phyloP scores from a whole-genome alignment of 2,888 invertebrate genomes.

The Noctua pronuba region DNA sequence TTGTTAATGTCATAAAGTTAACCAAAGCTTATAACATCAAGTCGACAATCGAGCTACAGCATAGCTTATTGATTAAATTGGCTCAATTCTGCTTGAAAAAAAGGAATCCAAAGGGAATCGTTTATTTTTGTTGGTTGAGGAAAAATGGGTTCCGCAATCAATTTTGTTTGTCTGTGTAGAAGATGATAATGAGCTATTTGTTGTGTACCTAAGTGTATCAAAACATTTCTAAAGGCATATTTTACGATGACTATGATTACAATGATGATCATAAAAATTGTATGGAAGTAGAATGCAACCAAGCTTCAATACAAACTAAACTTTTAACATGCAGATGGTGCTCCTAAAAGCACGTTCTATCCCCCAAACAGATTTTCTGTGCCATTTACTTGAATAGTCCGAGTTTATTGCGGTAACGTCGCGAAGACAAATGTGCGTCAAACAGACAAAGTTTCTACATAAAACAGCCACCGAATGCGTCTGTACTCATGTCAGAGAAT shows the following conservation, averaged over 20 bases:
- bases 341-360: background rate
- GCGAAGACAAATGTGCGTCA: slow-evolving; percentile 27
- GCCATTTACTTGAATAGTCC: slow-evolving; percentile 30
- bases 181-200: slow-evolving; percentile 13
- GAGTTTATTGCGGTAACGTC: slow-evolving; percentile 28
- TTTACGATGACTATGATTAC: background rate
- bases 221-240: background rate
- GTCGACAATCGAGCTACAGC: background rate
- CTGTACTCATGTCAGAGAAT: slow-evolving; percentile 8
- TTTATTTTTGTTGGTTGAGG: slow-evolving; percentile 41
- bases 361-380: slow-evolving; percentile 18
- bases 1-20: background rate
- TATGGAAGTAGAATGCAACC: background rate
- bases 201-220: background rate
- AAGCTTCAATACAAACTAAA: background rate
- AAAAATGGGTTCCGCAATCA: slow-evolving; percentile 11
- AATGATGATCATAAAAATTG: background rate
- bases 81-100: slow-evolving; percentile 12
- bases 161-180: slow-evolving; percentile 24
- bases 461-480: slow-evolving; percentile 2
- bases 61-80: slow-evolving; percentile 21
- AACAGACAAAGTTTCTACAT: slow-evolving; percentile 6
- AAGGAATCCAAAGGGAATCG: slow-evolving; percentile 2
- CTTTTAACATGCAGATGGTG: background rate
- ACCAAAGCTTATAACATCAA: background rate